Base-by-base conservation (phyloP, 2,888 invertebrate species). In the Gisinianus flammeolus region DNA sequence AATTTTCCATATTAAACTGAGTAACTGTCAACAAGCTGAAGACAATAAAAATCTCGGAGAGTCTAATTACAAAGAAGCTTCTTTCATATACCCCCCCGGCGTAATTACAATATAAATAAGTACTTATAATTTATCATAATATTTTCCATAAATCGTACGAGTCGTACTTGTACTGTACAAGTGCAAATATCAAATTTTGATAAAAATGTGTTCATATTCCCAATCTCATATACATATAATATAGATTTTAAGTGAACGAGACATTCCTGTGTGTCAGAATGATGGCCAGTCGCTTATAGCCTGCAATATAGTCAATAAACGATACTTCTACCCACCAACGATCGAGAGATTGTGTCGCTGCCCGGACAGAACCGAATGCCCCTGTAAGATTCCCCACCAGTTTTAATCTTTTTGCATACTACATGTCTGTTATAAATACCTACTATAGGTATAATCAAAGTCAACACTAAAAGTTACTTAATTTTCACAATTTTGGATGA, bases 311-410 rank as follows among this genome's bases (percentile, higher is more conserved):
- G 86, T 90, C 81, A 86, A 90, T 83, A 86, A 86, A 84, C 88
- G 91, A 66, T 89, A 89, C 86, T 92, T 91, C 91, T 88, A 89
- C 68, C 87, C 89, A 64, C 87, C 88, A 30, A 89, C 90, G 79
- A 89, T 90, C 0, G 88, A 91, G 86, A 88, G 91, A 12, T 87
- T 91, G 74, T 92, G 92, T 81, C 89, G 90, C 69, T 92, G 92
- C 86, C 87, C 88, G 54, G 88, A 88, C 24, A 88, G 90, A 8
- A 87, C 82, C 6, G 88, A 88, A 79, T 89, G 89, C 80, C 88
- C 89, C 0, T 44, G 56, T 56, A n/a, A n/a, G 56, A 5, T 10
- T 8, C 35, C 5, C 35, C 5, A 35, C 12, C 35, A 12, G 12
- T 8, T 35, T 35, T 35, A 12, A 35, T 12, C 35, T 35, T 35